A percentile compares a stretch with the other conserved stretches of the same genome.
These are phyloP conservation scores for Nudaria mundana DNA, from an alignment of 2,888 invertebrate genomes.

Conservation along the genomic window DNA sequence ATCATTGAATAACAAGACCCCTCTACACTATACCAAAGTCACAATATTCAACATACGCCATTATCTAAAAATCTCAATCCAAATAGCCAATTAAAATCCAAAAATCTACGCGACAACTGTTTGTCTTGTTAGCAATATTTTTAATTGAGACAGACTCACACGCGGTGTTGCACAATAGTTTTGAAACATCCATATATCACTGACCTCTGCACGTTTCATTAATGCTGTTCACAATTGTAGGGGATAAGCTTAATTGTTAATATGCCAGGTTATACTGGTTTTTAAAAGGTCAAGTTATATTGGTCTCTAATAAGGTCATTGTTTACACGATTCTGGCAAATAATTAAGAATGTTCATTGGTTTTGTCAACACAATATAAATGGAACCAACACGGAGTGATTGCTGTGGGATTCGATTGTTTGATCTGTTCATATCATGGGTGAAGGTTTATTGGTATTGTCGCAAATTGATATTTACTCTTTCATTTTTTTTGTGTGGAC, in stretches of 20 bases:
- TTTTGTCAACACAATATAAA: constrained; percentile 73
- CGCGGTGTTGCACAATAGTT: constrained; percentile 68
- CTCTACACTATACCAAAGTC: not conserved
- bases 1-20: too few species aligned
- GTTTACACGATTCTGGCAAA: constrained; percentile 73
- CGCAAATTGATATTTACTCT: constrained; percentile 33
- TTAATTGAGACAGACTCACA: constrained; percentile 74
- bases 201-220: constrained; percentile 30
- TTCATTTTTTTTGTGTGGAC: constrained; percentile 28
- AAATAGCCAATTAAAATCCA: constrained; percentile 72
- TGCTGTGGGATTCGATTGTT: constrained; percentile 62
- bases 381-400: constrained; percentile 46
- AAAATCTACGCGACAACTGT: constrained; percentile 70
- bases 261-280: not conserved
- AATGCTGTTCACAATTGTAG: constrained; percentile 5
- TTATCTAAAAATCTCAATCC: constrained; percentile 59
- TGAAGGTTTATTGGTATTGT: constrained; percentile 51
- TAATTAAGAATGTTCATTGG: constrained; percentile 80
- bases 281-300: constrained; percentile 35
- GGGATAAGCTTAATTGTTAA: constrained; percentile 12
- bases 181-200: constrained; percentile 34
- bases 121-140: constrained; percentile 76
- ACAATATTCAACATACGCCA: constrained; percentile 28
- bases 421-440: constrained; percentile 50
- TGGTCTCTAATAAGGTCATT: constrained; percentile 61